Percentiles rank a stretch among this genome's conserved stretches.
Evolutionary conservation across 2,113 vertebrate genomes (phyloP).

Genomic region (Kryptolebias marmoratus): DNA sequence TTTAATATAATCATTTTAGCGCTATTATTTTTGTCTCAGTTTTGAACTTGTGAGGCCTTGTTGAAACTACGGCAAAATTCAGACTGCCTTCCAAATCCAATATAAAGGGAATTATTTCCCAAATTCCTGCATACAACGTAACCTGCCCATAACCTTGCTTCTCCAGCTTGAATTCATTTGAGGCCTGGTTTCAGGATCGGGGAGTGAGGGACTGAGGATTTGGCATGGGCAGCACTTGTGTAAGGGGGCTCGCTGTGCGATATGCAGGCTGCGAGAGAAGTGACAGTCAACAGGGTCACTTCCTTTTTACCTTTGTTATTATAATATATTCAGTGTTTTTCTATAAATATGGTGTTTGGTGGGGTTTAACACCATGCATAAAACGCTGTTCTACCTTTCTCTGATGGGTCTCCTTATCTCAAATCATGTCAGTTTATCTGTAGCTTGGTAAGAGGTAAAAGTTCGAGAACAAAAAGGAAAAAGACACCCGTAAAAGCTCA

Average conservation of each 20-base stretch:
- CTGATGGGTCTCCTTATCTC: conserved; percentile 61
- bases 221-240: conserved; percentile 64
- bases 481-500: conserved; percentile 55
- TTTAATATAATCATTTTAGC: conserved; percentile 30
- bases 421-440: conserved; percentile 66
- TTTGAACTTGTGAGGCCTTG: conserved; percentile 52
- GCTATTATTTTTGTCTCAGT: conserved; percentile 3
- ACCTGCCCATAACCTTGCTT: conserved; percentile 77
- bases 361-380: conserved; percentile 34
- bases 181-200: conserved; percentile 70
- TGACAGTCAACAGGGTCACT: conserved; percentile 36
- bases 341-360: not conserved
- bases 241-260: conserved; percentile 45
- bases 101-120: conserved; percentile 80
- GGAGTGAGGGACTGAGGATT: conserved; percentile 72
- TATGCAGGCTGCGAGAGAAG: conserved; percentile 59
- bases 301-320: no score
- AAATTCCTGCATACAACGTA: conserved; percentile 78
- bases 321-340: no score
- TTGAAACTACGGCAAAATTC: conserved; percentile 59
- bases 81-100: conserved; percentile 74
- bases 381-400: conserved; percentile 20
- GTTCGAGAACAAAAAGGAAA: conserved; percentile 46
- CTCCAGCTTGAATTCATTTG: conserved; percentile 80
- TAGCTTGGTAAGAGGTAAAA: conserved; percentile 52